Percentiles rank a stretch among this genome's conserved stretches.
phyloP scores from a whole-genome alignment of 1,140 invertebrate genomes.

The Trigoniulus corallinus region DNA sequence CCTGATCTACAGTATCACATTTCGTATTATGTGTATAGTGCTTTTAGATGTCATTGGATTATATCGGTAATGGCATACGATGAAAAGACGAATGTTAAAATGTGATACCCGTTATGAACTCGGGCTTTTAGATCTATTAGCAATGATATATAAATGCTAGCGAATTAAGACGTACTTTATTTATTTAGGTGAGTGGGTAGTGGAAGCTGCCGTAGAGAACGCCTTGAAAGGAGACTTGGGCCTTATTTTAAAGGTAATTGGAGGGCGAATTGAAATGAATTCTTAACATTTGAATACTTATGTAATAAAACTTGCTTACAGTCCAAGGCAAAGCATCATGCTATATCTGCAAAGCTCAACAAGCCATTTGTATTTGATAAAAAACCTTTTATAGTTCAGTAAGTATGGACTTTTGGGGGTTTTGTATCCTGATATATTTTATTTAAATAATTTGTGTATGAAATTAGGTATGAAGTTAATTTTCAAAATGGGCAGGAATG shows the following conservation, averaged over 20 bases:
- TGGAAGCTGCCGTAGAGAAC: conserved; percentile 60
- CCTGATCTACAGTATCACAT: no score
- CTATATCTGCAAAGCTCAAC: conserved; percentile 64
- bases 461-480: conserved; percentile 41
- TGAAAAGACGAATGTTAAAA: no score
- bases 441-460: conserved; percentile 28
- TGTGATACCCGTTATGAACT: no score
- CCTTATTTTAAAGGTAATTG: conserved; percentile 55
- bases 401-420: conserved; percentile 41
- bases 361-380: conserved; percentile 70
- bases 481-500: conserved; percentile 93
- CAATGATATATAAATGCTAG: no score
- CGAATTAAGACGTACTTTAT: conserved; percentile 5
- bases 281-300: neutral
- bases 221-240: conserved; percentile 68
- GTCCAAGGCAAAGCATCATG: conserved; percentile 91
- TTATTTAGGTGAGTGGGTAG: conserved; percentile 44
- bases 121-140: no score
- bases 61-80: no score
- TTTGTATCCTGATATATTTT: neutral
- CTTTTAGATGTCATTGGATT: no score
- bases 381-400: conserved; percentile 85
- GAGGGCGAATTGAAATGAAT: neutral
- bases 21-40: no score
- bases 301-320: conserved; percentile 16